Conservation (phyloP, 2,797 vertebrate species). For the Amblyopsis hoosieri region DNA sequence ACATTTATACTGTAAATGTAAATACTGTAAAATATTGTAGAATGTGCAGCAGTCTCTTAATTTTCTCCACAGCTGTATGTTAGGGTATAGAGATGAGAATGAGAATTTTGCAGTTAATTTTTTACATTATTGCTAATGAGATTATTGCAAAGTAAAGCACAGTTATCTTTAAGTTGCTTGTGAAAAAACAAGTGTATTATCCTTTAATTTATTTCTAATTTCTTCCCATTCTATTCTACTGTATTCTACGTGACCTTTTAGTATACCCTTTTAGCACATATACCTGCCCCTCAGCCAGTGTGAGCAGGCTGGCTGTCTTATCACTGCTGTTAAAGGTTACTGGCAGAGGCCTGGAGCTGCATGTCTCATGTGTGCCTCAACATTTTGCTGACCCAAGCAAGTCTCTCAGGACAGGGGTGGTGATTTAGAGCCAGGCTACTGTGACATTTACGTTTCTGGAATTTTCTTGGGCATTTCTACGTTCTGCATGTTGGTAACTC, state of each 20-base stretch:
- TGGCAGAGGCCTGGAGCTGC: conserved; percentile 7
- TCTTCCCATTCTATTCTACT: background rate
- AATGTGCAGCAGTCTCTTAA: too few relatives aligned
- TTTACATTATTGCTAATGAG: conserved; percentile 3
- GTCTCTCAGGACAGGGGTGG: conserved; percentile 2
- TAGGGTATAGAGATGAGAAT: conserved; percentile 11
- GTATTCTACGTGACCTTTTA: conserved; percentile 10
- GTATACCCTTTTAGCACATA: conserved; percentile 41
- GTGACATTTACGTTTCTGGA: too few relatives aligned
- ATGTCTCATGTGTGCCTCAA: conserved; percentile 26
- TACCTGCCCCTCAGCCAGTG: conserved; percentile 22
- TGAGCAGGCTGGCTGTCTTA: conserved; percentile 41
- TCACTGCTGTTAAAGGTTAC: conserved; percentile 43
- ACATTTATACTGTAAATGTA: too few relatives aligned
- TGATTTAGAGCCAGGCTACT: too few relatives aligned
- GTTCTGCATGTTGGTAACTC: too few relatives aligned
- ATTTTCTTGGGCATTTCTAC: too few relatives aligned
- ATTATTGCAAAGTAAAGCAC: background rate
- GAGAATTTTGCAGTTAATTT: background rate
- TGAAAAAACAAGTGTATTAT: background rate
- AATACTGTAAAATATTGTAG: too few relatives aligned
- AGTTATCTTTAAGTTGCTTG: background rate
- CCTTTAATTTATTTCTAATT: background rate
- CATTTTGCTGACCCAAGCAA: conserved; percentile 42
- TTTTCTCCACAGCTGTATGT: too few relatives aligned